Conservation (phyloP, 2,888 invertebrate species). For the Andricus quercusramuli region DNA sequence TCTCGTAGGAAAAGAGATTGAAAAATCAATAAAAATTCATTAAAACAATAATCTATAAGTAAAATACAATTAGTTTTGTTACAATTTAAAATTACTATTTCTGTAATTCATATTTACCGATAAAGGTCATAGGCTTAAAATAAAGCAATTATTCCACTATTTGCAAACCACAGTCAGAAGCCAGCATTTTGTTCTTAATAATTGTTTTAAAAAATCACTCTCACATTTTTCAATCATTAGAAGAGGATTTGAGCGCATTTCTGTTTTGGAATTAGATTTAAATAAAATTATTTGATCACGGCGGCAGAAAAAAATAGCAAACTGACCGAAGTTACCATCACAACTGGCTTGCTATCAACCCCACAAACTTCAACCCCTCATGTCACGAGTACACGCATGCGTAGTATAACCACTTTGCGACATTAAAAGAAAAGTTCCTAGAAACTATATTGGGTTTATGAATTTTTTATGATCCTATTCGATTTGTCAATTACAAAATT, state of each 20-base stretch:
- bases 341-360: slow-evolving; percentile 66
- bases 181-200: slow-evolving; percentile 20
- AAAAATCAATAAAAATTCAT: neutral
- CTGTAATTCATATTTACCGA: neutral
- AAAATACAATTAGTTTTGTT: too few species aligned
- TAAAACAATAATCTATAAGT: neutral
- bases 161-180: neutral
- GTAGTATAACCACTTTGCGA: neutral
- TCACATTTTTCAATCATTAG: neutral
- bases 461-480: neutral
- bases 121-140: neutral
- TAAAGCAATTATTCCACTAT: slow-evolving; percentile 13
- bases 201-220: neutral
- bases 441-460: neutral
- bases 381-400: neutral
- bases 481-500: neutral
- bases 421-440: neutral
- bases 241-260: neutral
- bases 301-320: slow-evolving; percentile 9
- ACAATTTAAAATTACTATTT: too few species aligned
- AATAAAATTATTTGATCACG: neutral
- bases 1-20: neutral
- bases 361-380: slow-evolving; percentile 16
- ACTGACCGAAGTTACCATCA: slow-evolving; percentile 62
- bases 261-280: neutral